Percentiles rank a stretch among this genome's conserved stretches.
Conservation (phyloP, 2,797 vertebrate genomes). For the Sciurus carolinensis region DNA sequence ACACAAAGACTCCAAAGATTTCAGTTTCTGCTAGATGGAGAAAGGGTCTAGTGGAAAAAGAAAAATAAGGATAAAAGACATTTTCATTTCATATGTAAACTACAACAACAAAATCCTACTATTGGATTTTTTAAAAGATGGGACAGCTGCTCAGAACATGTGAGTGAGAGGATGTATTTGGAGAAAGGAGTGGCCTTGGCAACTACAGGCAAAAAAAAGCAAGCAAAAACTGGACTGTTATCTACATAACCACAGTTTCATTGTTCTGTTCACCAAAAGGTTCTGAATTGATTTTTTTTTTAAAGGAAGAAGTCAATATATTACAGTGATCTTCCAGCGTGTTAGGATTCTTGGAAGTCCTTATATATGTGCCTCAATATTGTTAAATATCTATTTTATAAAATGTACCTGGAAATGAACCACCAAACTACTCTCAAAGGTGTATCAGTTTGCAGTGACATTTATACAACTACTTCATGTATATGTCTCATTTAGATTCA, state of each 20-base stretch:
- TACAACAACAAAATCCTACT: not conserved
- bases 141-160: not conserved
- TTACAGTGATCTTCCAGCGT: not conserved
- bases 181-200: not conserved
- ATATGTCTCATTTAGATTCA: conserved; percentile 9
- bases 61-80: conserved; percentile 17
- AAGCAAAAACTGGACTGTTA: not conserved
- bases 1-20: too few relatives aligned
- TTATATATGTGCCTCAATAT: not conserved
- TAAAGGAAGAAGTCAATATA: not conserved
- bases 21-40: not conserved
- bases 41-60: not conserved
- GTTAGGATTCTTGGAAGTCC: conserved; percentile 26
- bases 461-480: not conserved
- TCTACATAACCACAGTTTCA: not conserved
- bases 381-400: conserved; percentile 27
- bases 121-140: not conserved
- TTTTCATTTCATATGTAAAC: not conserved
- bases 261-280: not conserved
- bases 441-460: not conserved
- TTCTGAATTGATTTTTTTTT: not conserved
- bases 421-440: not conserved
- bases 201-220: not conserved
- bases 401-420: not conserved
- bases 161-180: not conserved